A percentile compares a stretch with the other conserved stretches of the same genome.
These are phyloP conservation scores for Isichthys henryi DNA, from an alignment of 2,113 vertebrate genomes.

Conservation along the genomic window DNA sequence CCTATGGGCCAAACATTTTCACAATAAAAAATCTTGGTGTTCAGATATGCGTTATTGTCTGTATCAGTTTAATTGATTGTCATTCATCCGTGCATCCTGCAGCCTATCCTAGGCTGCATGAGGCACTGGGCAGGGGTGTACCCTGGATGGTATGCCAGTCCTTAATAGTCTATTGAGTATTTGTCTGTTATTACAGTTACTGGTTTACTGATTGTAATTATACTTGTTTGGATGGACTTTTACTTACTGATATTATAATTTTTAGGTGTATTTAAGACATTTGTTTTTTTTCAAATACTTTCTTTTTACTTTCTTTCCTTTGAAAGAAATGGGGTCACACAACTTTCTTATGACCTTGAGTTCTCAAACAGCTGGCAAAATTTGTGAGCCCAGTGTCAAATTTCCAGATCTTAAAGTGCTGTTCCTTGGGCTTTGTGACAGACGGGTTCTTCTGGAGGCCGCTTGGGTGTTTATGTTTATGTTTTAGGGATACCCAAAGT, in stretches of 20 bases:
- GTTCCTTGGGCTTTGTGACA: background rate
- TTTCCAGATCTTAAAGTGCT: background rate
- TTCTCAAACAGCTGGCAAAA: conserved; percentile 65
- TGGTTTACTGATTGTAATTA: background rate
- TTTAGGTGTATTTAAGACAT: background rate
- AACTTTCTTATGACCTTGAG: conserved; percentile 59
- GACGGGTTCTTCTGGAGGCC: background rate
- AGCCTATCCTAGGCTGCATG: background rate
- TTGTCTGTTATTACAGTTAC: background rate
- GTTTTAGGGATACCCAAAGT: background rate
- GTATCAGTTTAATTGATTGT: background rate
- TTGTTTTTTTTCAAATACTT: background rate
- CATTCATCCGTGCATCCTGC: background rate
- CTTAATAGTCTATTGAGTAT: background rate
- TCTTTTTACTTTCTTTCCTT: background rate
- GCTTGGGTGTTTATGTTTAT: conserved; percentile 41
- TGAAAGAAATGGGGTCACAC: background rate
- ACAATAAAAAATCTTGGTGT: background rate
- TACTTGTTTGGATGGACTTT: background rate
- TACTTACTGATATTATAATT: background rate
- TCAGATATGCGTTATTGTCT: background rate
- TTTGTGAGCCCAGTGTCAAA: conserved; percentile 40
- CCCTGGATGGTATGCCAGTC: background rate
- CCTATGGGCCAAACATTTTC: background rate
- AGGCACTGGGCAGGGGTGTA: background rate